phyloP scores from a whole-genome alignment of 1,140 invertebrate genomes.

The Pissodes strobi region DNA sequence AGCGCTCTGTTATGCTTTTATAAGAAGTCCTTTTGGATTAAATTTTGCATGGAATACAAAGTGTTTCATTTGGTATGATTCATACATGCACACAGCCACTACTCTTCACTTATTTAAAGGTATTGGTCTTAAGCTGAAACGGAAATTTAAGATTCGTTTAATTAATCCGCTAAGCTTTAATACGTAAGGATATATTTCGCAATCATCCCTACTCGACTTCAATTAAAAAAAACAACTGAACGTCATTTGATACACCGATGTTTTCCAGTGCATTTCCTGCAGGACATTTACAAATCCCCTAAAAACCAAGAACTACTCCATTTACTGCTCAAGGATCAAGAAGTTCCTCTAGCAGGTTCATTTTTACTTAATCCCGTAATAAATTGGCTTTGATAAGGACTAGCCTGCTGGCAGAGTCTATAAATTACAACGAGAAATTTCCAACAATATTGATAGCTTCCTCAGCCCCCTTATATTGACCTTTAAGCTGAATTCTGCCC shows the following conservation, averaged over 20 bases:
- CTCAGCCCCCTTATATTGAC: conserved; percentile 34
- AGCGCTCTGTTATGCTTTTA: too few species aligned
- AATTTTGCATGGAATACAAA: too few species aligned
- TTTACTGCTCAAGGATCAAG: conserved; percentile 34
- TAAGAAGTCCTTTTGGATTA: too few species aligned
- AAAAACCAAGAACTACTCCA: conserved; percentile 26
- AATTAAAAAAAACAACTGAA: conserved; percentile 24
- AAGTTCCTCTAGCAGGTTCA: conserved; percentile 28
- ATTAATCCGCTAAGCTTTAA: too few species aligned
- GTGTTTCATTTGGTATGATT: too few species aligned
- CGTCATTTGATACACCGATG: conserved; percentile 1
- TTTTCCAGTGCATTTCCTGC: conserved; percentile 28
- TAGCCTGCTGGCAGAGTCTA: conserved; percentile 19
- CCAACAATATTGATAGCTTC: conserved; percentile 38
- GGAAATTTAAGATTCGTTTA: too few species aligned
- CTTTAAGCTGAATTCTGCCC: conserved; percentile 33
- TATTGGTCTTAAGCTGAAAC: too few species aligned
- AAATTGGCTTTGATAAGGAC: conserved; percentile 37
- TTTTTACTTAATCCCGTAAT: conserved; percentile 38
- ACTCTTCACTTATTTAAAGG: too few species aligned
- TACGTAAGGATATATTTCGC: too few species aligned
- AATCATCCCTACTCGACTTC: too few species aligned
- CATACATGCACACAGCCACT: too few species aligned
- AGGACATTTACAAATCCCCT: conserved; percentile 27
- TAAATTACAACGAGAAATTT: conserved; percentile 35